Percentiles rank a stretch among this genome's conserved stretches.
phyloP scores from a whole-genome alignment of 1,140 invertebrate species.

The Metaphire vulgaris region DNA sequence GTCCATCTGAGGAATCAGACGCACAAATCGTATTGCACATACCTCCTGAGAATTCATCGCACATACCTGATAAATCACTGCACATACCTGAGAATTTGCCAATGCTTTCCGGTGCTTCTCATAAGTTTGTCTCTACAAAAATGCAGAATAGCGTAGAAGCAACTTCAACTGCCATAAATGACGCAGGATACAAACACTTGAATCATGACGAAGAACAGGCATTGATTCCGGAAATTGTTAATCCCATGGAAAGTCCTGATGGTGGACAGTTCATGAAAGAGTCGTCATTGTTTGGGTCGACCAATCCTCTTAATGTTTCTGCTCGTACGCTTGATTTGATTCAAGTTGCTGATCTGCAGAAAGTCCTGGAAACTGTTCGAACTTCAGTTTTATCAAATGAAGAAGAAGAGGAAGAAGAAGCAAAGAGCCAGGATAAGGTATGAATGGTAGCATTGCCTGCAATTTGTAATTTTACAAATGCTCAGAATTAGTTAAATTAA shows the following conservation, averaged over 20 bases:
- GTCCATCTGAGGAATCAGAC: neutral
- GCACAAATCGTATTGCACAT: neutral
- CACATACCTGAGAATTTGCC: no score
- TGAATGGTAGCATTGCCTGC: no score
- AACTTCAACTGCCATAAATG: neutral
- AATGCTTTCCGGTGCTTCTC: no score
- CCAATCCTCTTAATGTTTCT: neutral
- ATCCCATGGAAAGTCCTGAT: neutral
- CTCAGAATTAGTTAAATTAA: no score
- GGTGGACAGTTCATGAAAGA: neutral
- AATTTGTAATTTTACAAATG: no score
- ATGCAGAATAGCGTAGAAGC: neutral
- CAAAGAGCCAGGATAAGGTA: neutral
- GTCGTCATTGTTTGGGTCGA: neutral
- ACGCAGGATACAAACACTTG: no score
- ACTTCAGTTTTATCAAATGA: neutral
- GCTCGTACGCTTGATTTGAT: neutral
- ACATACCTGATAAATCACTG: no score
- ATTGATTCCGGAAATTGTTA: neutral
- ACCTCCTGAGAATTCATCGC: neutral
- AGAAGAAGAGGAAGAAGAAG: neutral
- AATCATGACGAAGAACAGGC: neutral
- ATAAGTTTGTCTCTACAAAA: neutral
- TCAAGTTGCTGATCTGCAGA: constrained; percentile 16
- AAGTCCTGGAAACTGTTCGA: constrained; percentile 15